These are phyloP conservation scores for Emys orbicularis DNA, from an alignment of 2,797 vertebrate species.

Conservation along the genomic window DNA sequence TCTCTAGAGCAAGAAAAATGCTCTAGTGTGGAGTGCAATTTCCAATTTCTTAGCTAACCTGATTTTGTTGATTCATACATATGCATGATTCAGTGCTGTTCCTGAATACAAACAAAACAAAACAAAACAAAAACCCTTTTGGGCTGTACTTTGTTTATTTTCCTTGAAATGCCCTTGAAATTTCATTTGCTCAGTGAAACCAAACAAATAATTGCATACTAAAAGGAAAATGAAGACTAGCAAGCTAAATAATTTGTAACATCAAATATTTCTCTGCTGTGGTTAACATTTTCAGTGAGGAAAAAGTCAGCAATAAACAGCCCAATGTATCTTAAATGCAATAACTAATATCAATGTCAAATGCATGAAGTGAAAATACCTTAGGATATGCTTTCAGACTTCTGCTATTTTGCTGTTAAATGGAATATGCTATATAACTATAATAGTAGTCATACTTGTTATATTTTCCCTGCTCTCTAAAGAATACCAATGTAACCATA, in stretches of 20 bases:
- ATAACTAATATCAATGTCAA: slow-evolving; percentile 80
- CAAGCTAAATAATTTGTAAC: slow-evolving; percentile 81
- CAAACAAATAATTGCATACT: slow-evolving; percentile 86
- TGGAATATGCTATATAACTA: slow-evolving; percentile 68
- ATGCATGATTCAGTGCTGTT: slow-evolving; percentile 82
- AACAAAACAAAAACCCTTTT: slow-evolving; percentile 39
- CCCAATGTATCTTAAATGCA: slow-evolving; percentile 77
- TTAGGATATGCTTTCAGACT: slow-evolving; percentile 74
- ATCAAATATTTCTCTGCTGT: slow-evolving; percentile 79
- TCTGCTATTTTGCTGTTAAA: slow-evolving; percentile 74
- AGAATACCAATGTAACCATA: slow-evolving; percentile 63
- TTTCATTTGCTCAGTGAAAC: slow-evolving; percentile 83
- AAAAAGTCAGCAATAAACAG: slow-evolving; percentile 76
- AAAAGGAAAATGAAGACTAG: slow-evolving; percentile 78
- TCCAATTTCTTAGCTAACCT: slow-evolving; percentile 85
- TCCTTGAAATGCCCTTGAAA: slow-evolving; percentile 87
- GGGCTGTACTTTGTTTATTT: slow-evolving; percentile 81
- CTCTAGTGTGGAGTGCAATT: slow-evolving; percentile 83
- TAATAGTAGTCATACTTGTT: slow-evolving; percentile 76
- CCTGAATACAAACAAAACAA: slow-evolving; percentile 77
- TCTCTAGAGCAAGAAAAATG: slow-evolving; percentile 84
- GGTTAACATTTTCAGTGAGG: slow-evolving; percentile 75
- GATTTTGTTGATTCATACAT: slow-evolving; percentile 87
- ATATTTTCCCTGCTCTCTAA: slow-evolving; percentile 75
- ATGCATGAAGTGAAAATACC: slow-evolving; percentile 80